Evolutionary conservation across 2,888 invertebrate genomes (phyloP), one percentile per base, ranked within the genome.

Genomic region (Ecliptopera silaceata): DNA sequence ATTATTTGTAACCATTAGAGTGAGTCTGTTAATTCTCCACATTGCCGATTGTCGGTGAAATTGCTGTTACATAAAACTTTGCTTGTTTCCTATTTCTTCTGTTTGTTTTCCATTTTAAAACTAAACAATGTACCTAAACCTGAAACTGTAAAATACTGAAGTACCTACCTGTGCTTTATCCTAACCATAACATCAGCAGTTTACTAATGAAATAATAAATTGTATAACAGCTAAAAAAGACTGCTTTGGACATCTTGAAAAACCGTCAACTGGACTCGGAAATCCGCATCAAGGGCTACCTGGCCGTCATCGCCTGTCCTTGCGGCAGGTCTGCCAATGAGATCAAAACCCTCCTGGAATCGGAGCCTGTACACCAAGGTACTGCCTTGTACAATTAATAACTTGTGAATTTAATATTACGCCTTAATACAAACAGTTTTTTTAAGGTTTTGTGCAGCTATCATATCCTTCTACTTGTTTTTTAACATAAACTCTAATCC

Each of bases 251-350:
- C 8, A 80, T 96, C 2, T 83, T 97, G 72, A 94, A 94, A 69
- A 94, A 97, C 80, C 91, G 88, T 1, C 94, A 95, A 50, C 93
- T 96, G 76, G 97, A 98, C 81, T 94, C 97, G 0, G 98, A 98
- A 83, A 87, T 98, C 58, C 94, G 98, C 43, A 97, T 98, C 79
- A 96, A 96, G 80, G 95, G 96, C 0, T 98, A 97, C 79, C 88
- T 97, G 36, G 94, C 95, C 0, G 85, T 95, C 2, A 94, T 96
- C 51, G 88, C 93, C 12, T 97, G 97, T 69, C 95, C 97, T 0
- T 95, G 93, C 61, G 93, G 93, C 0, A 92, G 94, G 22, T 92
- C 95, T 3, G 95, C 97, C 0, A 93, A 91, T 38, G 93, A 93
- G 38, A 88, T 98, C 61, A 95, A 96, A 70, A 92, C 93, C 17